These are phyloP conservation scores for Progne subis DNA, from an alignment of 2,113 vertebrate species.

Conservation along the genomic window DNA sequence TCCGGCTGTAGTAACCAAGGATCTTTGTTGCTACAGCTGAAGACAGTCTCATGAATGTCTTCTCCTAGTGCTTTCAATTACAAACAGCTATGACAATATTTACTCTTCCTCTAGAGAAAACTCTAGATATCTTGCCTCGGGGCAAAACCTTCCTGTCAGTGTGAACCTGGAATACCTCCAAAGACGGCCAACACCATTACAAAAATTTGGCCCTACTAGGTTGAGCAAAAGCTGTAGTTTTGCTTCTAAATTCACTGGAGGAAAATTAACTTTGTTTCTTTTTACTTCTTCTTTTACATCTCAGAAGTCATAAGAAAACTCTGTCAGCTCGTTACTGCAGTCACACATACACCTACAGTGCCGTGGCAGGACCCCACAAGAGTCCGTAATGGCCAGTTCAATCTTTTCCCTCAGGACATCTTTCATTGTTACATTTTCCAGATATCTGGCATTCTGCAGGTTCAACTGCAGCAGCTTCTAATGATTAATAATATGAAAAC, in stretches of 20 bases:
- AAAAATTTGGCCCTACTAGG: neutral
- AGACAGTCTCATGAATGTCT: constrained; percentile 10
- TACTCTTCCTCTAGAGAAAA: constrained; percentile 22
- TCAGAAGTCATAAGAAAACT: neutral
- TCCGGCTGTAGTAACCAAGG: neutral
- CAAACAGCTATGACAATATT: constrained; percentile 65
- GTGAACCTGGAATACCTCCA: constrained; percentile 24
- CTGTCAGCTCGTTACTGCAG: neutral
- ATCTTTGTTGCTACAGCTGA: constrained; percentile 67
- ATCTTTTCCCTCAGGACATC: neutral
- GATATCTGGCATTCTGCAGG: constrained; percentile 9
- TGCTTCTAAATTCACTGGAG: neutral
- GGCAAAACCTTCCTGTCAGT: constrained; percentile 4
- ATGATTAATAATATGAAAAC: neutral
- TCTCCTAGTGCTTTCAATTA: constrained; percentile 41
- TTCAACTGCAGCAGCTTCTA: neutral
- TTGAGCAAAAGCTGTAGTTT: neutral
- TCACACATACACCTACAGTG: neutral
- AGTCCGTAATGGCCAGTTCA: neutral
- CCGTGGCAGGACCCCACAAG: neutral
- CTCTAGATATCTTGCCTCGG: neutral
- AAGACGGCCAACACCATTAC: neutral
- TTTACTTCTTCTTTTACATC: neutral
- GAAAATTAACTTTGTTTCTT: neutral
- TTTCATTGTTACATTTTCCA: constrained; percentile 37